Conservation (phyloP, 2,113 vertebrate species). For the Hyla sarda region DNA sequence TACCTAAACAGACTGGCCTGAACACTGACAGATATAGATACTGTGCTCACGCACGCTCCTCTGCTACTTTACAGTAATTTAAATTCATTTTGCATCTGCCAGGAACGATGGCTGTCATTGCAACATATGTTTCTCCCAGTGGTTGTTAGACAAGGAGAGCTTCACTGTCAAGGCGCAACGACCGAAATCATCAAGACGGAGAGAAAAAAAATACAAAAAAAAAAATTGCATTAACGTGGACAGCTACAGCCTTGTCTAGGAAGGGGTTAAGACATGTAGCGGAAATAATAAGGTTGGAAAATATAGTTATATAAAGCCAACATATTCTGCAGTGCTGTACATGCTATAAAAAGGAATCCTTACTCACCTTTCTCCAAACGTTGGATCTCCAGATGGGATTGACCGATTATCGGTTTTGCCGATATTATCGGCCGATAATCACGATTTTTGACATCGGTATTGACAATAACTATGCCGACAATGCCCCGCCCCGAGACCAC, state of each 20-base stretch:
- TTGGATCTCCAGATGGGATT: no score
- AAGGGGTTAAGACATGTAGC: background rate
- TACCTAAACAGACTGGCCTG: conserved; percentile 42
- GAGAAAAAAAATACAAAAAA: background rate
- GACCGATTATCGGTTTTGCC: no score
- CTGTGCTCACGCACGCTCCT: conserved; percentile 10
- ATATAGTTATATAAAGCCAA: no score
- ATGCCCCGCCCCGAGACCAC: no score
- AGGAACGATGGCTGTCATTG: conserved; percentile 44
- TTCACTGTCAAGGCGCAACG: conserved; percentile 24
- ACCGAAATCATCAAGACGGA: background rate
- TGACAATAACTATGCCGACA: no score
- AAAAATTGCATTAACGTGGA: background rate
- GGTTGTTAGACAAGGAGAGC: conserved; percentile 44
- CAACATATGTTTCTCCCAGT: conserved; percentile 42
- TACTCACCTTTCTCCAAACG: no score
- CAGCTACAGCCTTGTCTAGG: background rate
- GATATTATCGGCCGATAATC: no score
- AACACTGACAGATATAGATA: conserved; percentile 24
- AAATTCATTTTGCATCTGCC: conserved; percentile 40
- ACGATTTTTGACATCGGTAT: no score
- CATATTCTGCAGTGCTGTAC: no score
- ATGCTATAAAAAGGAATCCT: no score
- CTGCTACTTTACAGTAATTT: conserved; percentile 37
- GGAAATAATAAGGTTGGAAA: background rate